Evolutionary conservation across 2,888 invertebrate species (phyloP).

Genomic region (Boloria euphrosyne): DNA sequence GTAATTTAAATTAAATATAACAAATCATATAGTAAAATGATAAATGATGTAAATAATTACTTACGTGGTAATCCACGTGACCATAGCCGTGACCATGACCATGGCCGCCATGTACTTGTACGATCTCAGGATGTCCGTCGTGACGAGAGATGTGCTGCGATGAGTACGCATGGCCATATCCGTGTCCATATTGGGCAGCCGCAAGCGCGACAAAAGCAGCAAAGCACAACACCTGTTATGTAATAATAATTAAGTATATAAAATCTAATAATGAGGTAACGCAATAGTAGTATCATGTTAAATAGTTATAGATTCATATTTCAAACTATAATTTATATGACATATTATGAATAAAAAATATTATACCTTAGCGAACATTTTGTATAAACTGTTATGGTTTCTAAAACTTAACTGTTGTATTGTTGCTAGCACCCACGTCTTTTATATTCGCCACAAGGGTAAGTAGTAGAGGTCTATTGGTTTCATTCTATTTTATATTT

Average conservation of each 20-base stretch:
- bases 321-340: too few species aligned
- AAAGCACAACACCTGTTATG: conserved; percentile 27
- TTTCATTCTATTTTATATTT: conserved; percentile 35
- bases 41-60: background rate
- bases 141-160: conserved; percentile 48
- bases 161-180: conserved; percentile 43
- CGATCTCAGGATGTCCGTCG: conserved; percentile 43
- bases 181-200: conserved; percentile 45
- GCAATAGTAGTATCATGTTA: too few species aligned
- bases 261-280: background rate
- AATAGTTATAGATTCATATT: too few species aligned
- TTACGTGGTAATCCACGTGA: conserved; percentile 63
- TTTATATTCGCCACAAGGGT: conserved; percentile 46
- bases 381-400: conserved; percentile 24
- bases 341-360: too few species aligned
- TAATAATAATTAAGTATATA: background rate
- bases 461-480: conserved; percentile 39
- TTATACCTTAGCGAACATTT: conserved; percentile 31
- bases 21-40: background rate
- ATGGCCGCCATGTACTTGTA: conserved; percentile 34
- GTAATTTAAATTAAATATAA: background rate
- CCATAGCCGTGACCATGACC: conserved; percentile 10
- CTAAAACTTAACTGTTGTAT: conserved; percentile 42
- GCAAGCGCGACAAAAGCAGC: conserved; percentile 40
- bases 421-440: conserved; percentile 39